Evolutionary conservation across 2,797 vertebrate species (phyloP).

Genomic region (Fundulus diaphanus): DNA sequence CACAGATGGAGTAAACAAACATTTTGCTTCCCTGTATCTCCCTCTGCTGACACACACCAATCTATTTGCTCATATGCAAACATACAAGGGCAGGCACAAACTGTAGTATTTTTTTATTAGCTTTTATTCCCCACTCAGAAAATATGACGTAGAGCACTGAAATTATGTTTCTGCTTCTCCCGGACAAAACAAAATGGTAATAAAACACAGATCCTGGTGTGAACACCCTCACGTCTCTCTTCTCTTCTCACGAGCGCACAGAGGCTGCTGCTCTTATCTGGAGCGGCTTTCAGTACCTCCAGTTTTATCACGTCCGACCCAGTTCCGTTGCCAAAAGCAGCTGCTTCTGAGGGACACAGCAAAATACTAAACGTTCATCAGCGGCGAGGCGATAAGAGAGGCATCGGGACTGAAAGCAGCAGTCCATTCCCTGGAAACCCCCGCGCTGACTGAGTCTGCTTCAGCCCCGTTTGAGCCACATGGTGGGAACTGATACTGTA

Average conservation of each 20-base stretch:
- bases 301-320: slow-evolving; percentile 73
- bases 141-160: slow-evolving; percentile 5
- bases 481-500: slow-evolving; percentile 1
- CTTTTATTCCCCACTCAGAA: slow-evolving; percentile 18
- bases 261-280: slow-evolving; percentile 59
- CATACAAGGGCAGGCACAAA: neutral
- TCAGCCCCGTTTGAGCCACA: neutral
- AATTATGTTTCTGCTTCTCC: slow-evolving; percentile 26
- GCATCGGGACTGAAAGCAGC: slow-evolving; percentile 21
- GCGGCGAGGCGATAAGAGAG: slow-evolving; percentile 40
- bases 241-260: slow-evolving; percentile 41
- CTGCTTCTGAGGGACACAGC: slow-evolving; percentile 46
- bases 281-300: slow-evolving; percentile 55
- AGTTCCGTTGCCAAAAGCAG: slow-evolving; percentile 57
- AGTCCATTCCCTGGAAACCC: slow-evolving; percentile 18
- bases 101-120: slow-evolving; percentile 18
- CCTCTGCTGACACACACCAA: slow-evolving; percentile 16
- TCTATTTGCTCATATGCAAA: neutral
- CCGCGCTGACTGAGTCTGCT: neutral
- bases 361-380: slow-evolving; percentile 50
- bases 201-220: slow-evolving; percentile 21
- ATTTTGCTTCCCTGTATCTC: neutral
- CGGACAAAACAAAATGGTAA: slow-evolving; percentile 5
- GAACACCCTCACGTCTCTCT: slow-evolving; percentile 26
- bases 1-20: slow-evolving; percentile 17